Base-by-base conservation (phyloP, 35 echinoderm and acorn worm species). In the Strongylocentrotus purpuratus region DNA sequence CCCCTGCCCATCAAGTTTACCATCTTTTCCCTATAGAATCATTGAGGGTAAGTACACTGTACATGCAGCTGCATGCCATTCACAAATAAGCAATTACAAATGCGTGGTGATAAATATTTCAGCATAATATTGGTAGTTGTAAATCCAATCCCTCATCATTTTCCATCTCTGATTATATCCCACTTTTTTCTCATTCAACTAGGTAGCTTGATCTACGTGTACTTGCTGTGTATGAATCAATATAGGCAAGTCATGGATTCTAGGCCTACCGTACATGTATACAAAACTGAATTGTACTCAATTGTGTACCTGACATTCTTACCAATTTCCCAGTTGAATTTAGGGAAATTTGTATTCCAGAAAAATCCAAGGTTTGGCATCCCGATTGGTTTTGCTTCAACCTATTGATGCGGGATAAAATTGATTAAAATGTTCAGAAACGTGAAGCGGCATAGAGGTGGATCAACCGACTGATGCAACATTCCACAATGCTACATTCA, bases 351-450 rank as follows among this genome's bases (percentile, higher is more conserved):
- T n/a, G 20, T 28, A 28, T 22, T 78, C 18, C 22, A 78, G 65
- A 2, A n/a, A 78, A 5, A 22, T n/a, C 25, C 65, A 22, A 78
- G 65, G 65, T 78, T 28, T 28, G 20, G 10, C 50, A 55, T 14
- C 15, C 15, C 11, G 50, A 55, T n/a, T 78, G 20, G 65, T 78
- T 78, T 28, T 28, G 4, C 65, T 28, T n/a, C 65, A 41, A 22
- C 4, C 0, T 7, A 78, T 7, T 8, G 28, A 78, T 18, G 5
- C 7, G 1, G 65, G 65, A 8, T 78, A 78, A 78, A 78, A 18
- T 78, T 78, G 65, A 78, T 78, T 78, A 78, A 78, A 78, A 78
- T 78, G 65, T 78, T 15, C 65, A 78, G 35, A 59, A n/a, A n/a
- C 65, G 28, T 78, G 50, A 55, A 55, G 20, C 65, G 0, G 65